Conservation (phyloP, 1,140 invertebrate species). For the Trachelipus rathkii region DNA sequence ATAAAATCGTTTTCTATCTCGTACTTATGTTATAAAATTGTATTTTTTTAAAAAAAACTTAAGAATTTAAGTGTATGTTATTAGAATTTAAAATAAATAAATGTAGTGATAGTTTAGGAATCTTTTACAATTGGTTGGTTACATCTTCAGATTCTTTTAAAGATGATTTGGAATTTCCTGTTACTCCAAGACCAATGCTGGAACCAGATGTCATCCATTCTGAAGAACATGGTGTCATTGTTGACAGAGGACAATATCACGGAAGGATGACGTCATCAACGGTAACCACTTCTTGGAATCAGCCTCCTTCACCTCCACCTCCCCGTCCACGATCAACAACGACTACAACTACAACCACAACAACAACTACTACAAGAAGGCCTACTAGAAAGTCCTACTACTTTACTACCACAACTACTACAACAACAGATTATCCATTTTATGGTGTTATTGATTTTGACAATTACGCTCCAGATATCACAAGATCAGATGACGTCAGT, state of each 20-base stretch:
- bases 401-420: conserved; percentile 12
- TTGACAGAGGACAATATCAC: neutral
- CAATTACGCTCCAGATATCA: neutral
- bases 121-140: no score
- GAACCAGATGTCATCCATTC: conserved; percentile 39
- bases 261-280: conserved; percentile 28
- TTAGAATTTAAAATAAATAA: no score
- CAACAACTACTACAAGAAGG: neutral
- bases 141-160: neutral
- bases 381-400: neutral
- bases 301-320: conserved; percentile 52
- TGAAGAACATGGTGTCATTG: conserved; percentile 28
- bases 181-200: conserved; percentile 38
- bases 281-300: conserved; percentile 30
- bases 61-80: no score
- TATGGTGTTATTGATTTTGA: conserved; percentile 21
- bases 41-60: no score
- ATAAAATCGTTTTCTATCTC: no score
- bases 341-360: neutral
- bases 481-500: conserved; percentile 23
- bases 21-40: no score
- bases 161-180: conserved; percentile 8
- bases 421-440: conserved; percentile 17
- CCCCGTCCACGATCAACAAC: neutral
- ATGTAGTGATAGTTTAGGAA: no score